A percentile compares a stretch with the other conserved stretches of the same genome.
These are phyloP conservation scores for Bombus terrestris DNA, from an alignment of 1,140 invertebrate species.

Conservation along the genomic window DNA sequence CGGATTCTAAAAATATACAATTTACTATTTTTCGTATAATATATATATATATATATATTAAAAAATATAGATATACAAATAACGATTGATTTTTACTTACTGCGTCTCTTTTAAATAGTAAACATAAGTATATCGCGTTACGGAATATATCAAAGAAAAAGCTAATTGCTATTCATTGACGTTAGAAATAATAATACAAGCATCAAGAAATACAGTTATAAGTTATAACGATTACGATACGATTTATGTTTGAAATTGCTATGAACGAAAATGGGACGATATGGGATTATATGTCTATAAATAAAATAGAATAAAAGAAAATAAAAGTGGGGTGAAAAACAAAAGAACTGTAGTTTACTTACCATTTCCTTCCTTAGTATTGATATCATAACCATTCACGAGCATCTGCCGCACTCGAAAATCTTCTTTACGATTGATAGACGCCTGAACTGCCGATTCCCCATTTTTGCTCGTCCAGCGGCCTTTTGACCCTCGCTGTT, in stretches of 20 bases:
- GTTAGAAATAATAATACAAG: background rate
- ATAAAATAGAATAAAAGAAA: background rate
- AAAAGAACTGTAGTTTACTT: constrained; percentile 24
- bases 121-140: too few relatives aligned
- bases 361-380: constrained; percentile 66
- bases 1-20: background rate
- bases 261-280: background rate
- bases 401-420: constrained; percentile 67
- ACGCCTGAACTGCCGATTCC: constrained; percentile 61
- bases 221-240: background rate
- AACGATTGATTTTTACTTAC: too few relatives aligned
- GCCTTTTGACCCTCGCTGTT: constrained; percentile 69
- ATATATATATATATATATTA: background rate
- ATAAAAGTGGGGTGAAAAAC: background rate
- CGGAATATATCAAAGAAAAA: background rate
- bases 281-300: background rate
- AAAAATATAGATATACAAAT: background rate
- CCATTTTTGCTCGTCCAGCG: constrained; percentile 75
- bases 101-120: too few relatives aligned
- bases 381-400: constrained; percentile 69
- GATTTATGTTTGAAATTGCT: background rate
- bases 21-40: background rate
- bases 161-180: background rate
- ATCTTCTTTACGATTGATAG: constrained; percentile 69
- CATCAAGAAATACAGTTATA: background rate